phyloP scores from a whole-genome alignment of 2,888 invertebrate genomes.

The Cephus pygmeus region DNA sequence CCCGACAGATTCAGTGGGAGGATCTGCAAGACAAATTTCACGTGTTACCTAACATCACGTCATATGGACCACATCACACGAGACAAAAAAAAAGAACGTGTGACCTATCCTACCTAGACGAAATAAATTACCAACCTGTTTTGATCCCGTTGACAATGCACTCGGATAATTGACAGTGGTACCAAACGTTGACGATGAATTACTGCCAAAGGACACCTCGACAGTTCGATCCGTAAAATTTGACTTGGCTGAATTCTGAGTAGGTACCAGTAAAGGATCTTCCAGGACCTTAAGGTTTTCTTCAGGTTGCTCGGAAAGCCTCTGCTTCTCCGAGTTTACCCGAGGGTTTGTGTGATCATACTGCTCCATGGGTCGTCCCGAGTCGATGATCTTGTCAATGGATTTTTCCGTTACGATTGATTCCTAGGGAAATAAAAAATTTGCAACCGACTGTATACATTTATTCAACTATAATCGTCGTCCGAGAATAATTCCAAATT shows the following conservation, averaged over 20 bases:
- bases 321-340: neutral
- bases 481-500: neutral
- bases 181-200: neutral
- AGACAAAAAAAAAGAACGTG: conserved; percentile 3
- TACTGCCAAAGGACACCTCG: conserved; percentile 40
- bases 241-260: neutral
- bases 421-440: neutral
- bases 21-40: conserved; percentile 44
- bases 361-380: neutral
- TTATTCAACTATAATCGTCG: neutral
- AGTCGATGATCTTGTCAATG: neutral
- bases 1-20: conserved; percentile 56
- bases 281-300: neutral
- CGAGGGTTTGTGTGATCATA: neutral
- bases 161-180: conserved; percentile 27
- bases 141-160: conserved; percentile 51
- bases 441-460: neutral
- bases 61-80: neutral
- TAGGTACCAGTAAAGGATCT: neutral
- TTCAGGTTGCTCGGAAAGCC: neutral
- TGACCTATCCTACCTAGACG: neutral
- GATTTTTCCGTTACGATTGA: neutral
- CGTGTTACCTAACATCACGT: neutral
- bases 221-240: conserved; percentile 12
- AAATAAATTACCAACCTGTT: conserved; percentile 34